These are phyloP conservation scores for Mnemiopsis leidyi DNA, from an alignment of 37 sponge, comb jelly and placozoan genomes.

Conservation along the genomic window DNA sequence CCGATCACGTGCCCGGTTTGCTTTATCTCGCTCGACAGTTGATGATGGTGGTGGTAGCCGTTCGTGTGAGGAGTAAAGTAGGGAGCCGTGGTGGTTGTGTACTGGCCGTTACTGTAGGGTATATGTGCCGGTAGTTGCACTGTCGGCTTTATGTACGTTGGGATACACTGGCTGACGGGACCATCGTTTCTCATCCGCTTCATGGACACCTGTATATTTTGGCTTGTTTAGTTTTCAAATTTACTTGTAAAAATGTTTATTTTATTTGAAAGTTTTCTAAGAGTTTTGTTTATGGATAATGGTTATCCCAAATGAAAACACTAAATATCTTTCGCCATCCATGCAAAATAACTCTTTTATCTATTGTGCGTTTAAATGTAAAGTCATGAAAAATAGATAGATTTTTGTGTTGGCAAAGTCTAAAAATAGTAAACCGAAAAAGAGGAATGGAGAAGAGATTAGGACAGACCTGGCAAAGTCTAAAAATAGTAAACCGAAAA, in stretches of 20 bases:
- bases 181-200: constrained; percentile 23
- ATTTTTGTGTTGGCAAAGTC: too few relatives aligned
- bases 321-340: too few relatives aligned
- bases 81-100: not conserved
- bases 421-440: too few relatives aligned
- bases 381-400: too few relatives aligned
- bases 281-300: too few relatives aligned
- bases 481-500: too few relatives aligned
- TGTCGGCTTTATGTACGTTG: not conserved
- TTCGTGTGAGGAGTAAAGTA: not conserved
- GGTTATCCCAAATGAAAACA: too few relatives aligned
- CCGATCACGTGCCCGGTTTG: not conserved
- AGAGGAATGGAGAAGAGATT: too few relatives aligned
- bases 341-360: not conserved
- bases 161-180: not conserved
- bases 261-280: too few relatives aligned
- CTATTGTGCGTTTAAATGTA: too few relatives aligned
- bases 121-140: not conserved
- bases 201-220: not conserved
- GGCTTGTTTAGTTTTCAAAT: not conserved
- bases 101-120: constrained; percentile 4
- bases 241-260: too few relatives aligned
- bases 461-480: too few relatives aligned
- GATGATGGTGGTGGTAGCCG: not conserved
- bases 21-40: not conserved